Base-by-base conservation (phyloP, 2,888 invertebrate species). In the Ctenicera cuprea region DNA sequence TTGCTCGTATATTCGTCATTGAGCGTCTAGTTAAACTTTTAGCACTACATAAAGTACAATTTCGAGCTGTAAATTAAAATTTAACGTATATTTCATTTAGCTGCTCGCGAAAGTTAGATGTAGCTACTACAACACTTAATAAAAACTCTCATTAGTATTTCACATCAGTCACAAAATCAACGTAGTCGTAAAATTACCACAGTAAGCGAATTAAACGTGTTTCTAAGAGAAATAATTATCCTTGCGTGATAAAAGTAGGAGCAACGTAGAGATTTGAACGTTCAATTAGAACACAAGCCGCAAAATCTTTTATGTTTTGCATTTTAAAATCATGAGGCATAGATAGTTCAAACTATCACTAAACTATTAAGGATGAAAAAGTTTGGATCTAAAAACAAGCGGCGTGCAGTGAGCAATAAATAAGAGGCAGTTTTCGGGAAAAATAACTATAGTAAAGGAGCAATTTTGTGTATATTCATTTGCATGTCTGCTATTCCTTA, bases 1-100 rank as follows among this genome's bases (percentile, higher is more conserved):
- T 76, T 65, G 62, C 66, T 69, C 70, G 73, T 70, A 71, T 70
- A 76, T 73, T 74, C 76, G 73, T 78, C 80, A 78, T 78, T 77
- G 76, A 79, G 64, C 63, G 76, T 75, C 62, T 61, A 76, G 54
- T 76, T 76, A 71, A 77, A 77, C 77, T 77, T 77, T 75, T 71
- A 73, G 71, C 69, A 62, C 66, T 43, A 26, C 62, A 63, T 67
- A 71, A 69, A 76, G 62, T 68, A 72, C 68, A 72, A 73, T 76
- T 71, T 71, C 18, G 48, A 62, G 50, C 65, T 74, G 68, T 72
- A 75, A 75, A 72, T 75, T 71, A 75, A 75, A 75, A 71, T 71
- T 72, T 75, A 66, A 66, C 64, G 54, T 57, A 68, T 52, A 73
- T 67, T 66, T 73, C 62, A 52, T 54, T 72, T 67, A 64, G 30